A percentile compares a stretch with the other conserved stretches of the same genome.
Evolutionary conservation across 2,113 vertebrate species (phyloP).

Genomic region (Vidua macroura): DNA sequence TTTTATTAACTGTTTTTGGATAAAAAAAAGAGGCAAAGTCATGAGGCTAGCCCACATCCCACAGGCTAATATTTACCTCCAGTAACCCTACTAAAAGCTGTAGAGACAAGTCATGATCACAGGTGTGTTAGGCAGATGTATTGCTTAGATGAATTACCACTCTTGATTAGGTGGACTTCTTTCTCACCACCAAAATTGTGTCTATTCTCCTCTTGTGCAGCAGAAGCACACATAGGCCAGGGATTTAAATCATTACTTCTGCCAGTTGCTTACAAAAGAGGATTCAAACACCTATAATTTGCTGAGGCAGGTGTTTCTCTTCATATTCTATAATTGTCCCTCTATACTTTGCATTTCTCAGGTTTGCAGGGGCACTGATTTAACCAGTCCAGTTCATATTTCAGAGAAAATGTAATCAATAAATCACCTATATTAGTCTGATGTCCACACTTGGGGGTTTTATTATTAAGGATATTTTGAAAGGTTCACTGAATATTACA

Average conservation of each 20-base stretch:
- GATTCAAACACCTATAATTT: slow-evolving; percentile 64
- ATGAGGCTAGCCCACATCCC: neutral
- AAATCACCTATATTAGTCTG: slow-evolving; percentile 64
- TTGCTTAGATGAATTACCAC: neutral
- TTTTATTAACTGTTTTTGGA: neutral
- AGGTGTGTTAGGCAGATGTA: neutral
- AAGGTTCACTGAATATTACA: slow-evolving; percentile 72
- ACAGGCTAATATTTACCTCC: neutral
- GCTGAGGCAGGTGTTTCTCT: slow-evolving; percentile 33
- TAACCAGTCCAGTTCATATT: slow-evolving; percentile 62
- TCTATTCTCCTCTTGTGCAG: neutral
- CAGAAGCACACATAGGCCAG: neutral
- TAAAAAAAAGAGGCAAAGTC: neutral
- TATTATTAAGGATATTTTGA: slow-evolving; percentile 69
- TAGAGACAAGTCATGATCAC: neutral
- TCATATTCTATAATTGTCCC: neutral
- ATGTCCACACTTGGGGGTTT: slow-evolving; percentile 44
- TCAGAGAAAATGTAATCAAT: slow-evolving; percentile 62
- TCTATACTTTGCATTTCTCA: slow-evolving; percentile 24
- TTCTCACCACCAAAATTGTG: neutral
- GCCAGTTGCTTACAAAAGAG: slow-evolving; percentile 6
- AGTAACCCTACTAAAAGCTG: neutral
- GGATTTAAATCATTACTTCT: slow-evolving; percentile 10
- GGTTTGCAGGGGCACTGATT: slow-evolving; percentile 16
- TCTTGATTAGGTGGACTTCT: neutral